Evolutionary conservation across 2,888 invertebrate species (phyloP).

Genomic region (Dynastes tityus): DNA sequence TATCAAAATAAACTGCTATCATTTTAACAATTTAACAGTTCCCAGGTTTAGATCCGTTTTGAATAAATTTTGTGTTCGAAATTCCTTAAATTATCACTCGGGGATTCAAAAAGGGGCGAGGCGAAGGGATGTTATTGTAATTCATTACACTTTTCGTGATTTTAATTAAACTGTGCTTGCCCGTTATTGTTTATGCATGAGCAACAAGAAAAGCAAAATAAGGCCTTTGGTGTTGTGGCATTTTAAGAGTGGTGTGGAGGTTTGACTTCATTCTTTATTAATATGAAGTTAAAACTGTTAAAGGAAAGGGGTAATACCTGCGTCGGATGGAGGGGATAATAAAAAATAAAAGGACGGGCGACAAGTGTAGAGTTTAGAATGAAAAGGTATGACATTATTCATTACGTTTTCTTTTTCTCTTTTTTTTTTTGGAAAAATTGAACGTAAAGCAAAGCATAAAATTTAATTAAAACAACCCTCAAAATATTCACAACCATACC

Average conservation of each 20-base stretch:
- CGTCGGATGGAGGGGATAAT: neutral
- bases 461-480: slow-evolving; percentile 33
- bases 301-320: neutral
- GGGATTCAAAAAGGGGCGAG: neutral
- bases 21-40: neutral
- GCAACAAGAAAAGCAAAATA: slow-evolving; percentile 27
- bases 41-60: neutral
- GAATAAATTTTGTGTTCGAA: slow-evolving; percentile 29
- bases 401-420: neutral
- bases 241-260: neutral
- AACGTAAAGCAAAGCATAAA: slow-evolving; percentile 29
- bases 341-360: slow-evolving; percentile 15
- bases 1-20: neutral
- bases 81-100: slow-evolving; percentile 29
- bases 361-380: neutral
- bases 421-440: slow-evolving; percentile 14
- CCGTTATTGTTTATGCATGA: slow-evolving; percentile 37
- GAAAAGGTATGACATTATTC: slow-evolving; percentile 19
- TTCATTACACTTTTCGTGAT: slow-evolving; percentile 40
- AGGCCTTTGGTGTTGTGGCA: slow-evolving; percentile 17
- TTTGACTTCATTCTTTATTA: slow-evolving; percentile 26
- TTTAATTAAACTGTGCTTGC: slow-evolving; percentile 33
- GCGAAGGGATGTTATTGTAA: slow-evolving; percentile 30
- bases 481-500: slow-evolving; percentile 2
- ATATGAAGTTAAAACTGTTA: slow-evolving; percentile 39